Conservation (phyloP, 2,797 vertebrate genomes). For the Odontamblyopus lacepedii region DNA sequence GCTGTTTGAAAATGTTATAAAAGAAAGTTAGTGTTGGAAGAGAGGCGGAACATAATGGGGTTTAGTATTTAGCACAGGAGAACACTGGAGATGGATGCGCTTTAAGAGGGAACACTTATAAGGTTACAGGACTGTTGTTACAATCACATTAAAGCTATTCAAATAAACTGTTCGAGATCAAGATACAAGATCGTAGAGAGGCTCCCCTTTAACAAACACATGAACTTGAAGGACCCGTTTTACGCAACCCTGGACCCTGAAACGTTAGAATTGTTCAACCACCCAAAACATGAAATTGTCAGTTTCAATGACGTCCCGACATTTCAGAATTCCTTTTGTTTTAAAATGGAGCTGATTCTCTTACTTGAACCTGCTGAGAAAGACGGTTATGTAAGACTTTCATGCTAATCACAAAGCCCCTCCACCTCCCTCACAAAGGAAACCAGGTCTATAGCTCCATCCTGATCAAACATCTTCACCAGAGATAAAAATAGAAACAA, state of each 20-base stretch:
- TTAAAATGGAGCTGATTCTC: too few species aligned
- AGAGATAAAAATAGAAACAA: constrained; percentile 44
- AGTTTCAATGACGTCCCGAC: too few species aligned
- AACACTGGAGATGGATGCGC: constrained; percentile 5
- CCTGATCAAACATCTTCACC: constrained; percentile 25
- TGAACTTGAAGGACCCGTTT: too few species aligned
- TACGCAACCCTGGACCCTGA: too few species aligned
- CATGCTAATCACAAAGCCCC: not conserved
- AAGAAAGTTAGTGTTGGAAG: constrained; percentile 32
- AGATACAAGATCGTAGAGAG: not conserved
- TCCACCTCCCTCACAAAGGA: not conserved
- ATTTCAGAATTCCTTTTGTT: too few species aligned
- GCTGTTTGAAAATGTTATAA: constrained; percentile 34
- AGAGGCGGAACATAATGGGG: constrained; percentile 23
- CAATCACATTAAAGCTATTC: not conserved
- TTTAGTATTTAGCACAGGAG: constrained; percentile 27
- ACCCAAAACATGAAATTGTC: too few species aligned
- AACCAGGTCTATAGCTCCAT: constrained; percentile 18
- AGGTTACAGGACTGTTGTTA: not conserved
- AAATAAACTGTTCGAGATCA: not conserved
- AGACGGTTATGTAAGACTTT: not conserved
- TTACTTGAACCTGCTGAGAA: too few species aligned
- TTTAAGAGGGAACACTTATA: not conserved
- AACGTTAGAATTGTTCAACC: too few species aligned
- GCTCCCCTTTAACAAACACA: not conserved